phyloP scores from a whole-genome alignment of 2,113 vertebrate species.

The Butorides virescens region DNA sequence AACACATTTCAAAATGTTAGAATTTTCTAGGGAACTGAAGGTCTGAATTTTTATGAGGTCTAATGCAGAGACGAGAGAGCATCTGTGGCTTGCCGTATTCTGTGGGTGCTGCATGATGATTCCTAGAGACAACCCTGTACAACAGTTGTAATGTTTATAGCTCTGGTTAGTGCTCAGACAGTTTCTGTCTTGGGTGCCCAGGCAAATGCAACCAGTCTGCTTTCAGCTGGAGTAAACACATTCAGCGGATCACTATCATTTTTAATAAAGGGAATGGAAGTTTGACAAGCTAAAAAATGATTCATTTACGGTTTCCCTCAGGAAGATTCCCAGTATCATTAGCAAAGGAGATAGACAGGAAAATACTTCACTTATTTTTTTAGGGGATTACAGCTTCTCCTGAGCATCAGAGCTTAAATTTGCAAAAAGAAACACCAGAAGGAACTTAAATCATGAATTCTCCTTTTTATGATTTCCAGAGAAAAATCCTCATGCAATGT shows the following conservation, averaged over 20 bases:
- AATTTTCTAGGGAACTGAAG: background rate
- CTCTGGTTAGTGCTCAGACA: background rate
- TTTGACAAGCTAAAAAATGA: background rate
- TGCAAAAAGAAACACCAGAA: background rate
- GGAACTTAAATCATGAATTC: background rate
- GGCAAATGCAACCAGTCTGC: background rate
- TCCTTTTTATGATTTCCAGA: background rate
- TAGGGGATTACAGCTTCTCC: background rate
- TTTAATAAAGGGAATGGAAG: conserved; percentile 6
- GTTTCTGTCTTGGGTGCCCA: background rate
- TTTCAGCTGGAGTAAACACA: background rate
- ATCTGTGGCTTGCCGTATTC: background rate
- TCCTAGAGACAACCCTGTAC: background rate
- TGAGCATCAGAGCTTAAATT: background rate
- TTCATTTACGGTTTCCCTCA: background rate
- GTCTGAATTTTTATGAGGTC: background rate
- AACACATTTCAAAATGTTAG: background rate
- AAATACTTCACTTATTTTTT: background rate
- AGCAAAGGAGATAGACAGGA: background rate
- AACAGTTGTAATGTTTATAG: background rate
- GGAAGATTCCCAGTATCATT: background rate
- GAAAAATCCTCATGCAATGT: background rate
- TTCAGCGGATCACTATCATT: background rate
- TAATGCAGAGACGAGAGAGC: background rate
- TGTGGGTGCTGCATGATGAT: background rate